Conservation (phyloP, 2,113 vertebrate species). For the Pipra filicauda region DNA sequence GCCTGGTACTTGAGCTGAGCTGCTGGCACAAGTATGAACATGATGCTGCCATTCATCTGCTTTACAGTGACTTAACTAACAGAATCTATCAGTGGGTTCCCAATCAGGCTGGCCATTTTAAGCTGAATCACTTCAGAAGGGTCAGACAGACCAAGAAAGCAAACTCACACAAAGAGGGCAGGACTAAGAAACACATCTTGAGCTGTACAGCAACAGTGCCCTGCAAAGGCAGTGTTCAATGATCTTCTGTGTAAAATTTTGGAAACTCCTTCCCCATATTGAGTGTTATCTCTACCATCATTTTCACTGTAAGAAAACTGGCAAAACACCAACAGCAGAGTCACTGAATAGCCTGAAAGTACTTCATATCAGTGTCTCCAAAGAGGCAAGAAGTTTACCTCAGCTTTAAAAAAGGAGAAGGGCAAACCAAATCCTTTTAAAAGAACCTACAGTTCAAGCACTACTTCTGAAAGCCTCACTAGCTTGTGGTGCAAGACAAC, state of each 20-base stretch:
- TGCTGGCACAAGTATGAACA: not conserved
- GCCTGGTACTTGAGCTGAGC: not conserved
- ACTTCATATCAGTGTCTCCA: not conserved
- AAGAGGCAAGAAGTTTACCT: not conserved
- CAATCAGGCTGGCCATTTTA: not conserved
- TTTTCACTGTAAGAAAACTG: not conserved
- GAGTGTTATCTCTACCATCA: not conserved
- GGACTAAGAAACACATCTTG: not conserved
- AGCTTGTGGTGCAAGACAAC: not conserved
- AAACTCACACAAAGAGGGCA: not conserved
- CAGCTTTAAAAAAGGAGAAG: not conserved
- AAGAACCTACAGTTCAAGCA: not conserved
- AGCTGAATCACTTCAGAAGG: not conserved
- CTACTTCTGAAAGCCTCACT: not conserved
- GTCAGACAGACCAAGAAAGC: not conserved
- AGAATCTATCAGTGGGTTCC: accelerated
- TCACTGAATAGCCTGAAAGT: not conserved
- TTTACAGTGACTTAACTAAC: not conserved
- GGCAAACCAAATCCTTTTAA: not conserved
- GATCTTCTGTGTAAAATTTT: not conserved
- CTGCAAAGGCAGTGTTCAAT: not conserved
- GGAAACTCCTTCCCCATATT: not conserved
- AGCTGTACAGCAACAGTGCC: not conserved
- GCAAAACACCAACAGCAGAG: not conserved
- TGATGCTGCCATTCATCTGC: not conserved